phyloP scores from a whole-genome alignment of 2,797 vertebrate genomes.

The Sebastes ruberrimus region DNA sequence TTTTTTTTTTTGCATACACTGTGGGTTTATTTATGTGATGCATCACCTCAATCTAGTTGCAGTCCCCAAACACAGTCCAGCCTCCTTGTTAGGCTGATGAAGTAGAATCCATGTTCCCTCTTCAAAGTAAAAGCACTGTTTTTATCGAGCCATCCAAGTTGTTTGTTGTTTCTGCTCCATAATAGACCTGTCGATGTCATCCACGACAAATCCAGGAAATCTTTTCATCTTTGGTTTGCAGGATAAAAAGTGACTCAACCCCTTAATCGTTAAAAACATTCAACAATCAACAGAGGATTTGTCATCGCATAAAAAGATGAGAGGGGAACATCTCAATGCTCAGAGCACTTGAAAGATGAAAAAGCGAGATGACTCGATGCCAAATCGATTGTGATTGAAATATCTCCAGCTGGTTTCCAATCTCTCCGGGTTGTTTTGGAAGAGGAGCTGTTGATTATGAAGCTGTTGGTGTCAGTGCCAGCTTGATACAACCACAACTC shows the following conservation, averaged over 20 bases:
- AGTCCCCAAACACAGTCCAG: slow-evolving; percentile 24
- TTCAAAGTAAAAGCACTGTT: slow-evolving; percentile 35
- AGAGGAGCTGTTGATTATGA: slow-evolving; percentile 57
- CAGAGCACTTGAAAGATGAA: slow-evolving; percentile 16
- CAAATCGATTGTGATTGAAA: slow-evolving; percentile 58
- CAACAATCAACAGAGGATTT: neutral
- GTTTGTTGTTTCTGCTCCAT: neutral
- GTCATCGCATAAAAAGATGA: slow-evolving; percentile 14
- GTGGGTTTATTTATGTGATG: slow-evolving; percentile 51
- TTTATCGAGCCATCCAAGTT: slow-evolving; percentile 13
- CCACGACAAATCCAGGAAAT: slow-evolving; percentile 20
- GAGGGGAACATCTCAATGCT: neutral
- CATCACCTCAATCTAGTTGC: slow-evolving; percentile 24
- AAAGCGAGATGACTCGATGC: slow-evolving; percentile 22
- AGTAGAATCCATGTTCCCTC: slow-evolving; percentile 16
- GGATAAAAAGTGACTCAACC: slow-evolving; percentile 2
- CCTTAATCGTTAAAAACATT: neutral
- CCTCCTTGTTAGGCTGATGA: slow-evolving; percentile 41
- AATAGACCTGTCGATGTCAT: slow-evolving; percentile 11
- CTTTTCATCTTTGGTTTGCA: slow-evolving; percentile 2
- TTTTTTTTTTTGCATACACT: slow-evolving; percentile 19
- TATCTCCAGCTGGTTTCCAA: slow-evolving; percentile 60
- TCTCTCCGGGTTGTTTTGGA: slow-evolving; percentile 42
- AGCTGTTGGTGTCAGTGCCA: slow-evolving; percentile 27
- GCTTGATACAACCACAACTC: slow-evolving; percentile 13